Percentiles rank a stretch among this genome's conserved stretches.
Evolutionary conservation across 2,113 vertebrate genomes (phyloP).

Genomic region (Epinephelus moara): DNA sequence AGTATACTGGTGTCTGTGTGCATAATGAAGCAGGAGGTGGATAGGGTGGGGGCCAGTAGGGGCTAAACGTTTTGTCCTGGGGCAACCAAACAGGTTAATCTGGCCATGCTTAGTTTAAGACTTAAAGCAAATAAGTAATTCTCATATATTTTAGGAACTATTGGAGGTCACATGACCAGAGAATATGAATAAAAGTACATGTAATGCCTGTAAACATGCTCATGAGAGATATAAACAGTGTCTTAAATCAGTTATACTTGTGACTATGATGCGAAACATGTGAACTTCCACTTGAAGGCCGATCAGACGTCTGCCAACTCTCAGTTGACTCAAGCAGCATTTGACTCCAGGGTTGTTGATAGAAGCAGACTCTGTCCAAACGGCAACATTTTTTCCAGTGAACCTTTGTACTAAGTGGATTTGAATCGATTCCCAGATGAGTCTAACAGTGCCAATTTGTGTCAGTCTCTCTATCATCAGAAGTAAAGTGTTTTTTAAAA

Average conservation of each 20-base stretch:
- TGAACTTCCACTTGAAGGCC: neutral
- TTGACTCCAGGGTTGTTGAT: slow-evolving; percentile 11
- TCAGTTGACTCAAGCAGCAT: neutral
- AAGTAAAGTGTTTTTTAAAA: neutral
- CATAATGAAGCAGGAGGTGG: neutral
- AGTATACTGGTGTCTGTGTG: neutral
- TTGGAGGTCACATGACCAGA: neutral
- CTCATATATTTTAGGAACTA: neutral
- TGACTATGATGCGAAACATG: slow-evolving; percentile 6
- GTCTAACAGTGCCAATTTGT: neutral
- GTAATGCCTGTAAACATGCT: neutral
- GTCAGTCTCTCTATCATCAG: neutral
- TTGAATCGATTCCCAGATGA: slow-evolving; percentile 15
- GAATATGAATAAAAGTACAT: neutral
- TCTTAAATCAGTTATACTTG: neutral
- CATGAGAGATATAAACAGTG: neutral
- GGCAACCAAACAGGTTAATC: neutral
- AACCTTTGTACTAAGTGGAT: slow-evolving; percentile 15
- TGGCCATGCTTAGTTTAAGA: neutral
- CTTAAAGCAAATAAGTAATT: neutral
- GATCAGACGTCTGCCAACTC: slow-evolving; percentile 6
- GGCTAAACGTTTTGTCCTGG: neutral
- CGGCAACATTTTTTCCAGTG: neutral
- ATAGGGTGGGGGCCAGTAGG: neutral
- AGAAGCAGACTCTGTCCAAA: neutral